A percentile compares a stretch with the other conserved stretches of the same genome.
Conservation (phyloP, 2,113 vertebrate genomes). For the Phalacrocorax carbo region DNA sequence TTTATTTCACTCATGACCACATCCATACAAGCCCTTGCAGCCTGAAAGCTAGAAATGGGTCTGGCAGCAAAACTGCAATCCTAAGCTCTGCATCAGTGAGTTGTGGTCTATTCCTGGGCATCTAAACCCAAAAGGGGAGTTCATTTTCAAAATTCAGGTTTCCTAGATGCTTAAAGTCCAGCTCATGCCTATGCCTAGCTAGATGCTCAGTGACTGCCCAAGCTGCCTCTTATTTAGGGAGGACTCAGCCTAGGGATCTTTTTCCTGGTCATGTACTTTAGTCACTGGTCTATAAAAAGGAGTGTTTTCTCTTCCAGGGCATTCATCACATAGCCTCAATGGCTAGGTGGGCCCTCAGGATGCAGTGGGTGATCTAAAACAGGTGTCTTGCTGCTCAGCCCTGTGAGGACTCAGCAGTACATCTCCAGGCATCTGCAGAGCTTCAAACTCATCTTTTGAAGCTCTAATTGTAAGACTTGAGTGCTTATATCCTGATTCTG, state of each 20-base stretch:
- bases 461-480: background rate
- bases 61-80: background rate
- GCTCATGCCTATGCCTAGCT: background rate
- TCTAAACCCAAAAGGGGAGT: background rate
- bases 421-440: background rate
- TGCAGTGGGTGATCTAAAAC: background rate
- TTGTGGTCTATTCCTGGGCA: background rate
- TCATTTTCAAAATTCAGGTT: background rate
- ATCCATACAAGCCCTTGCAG: background rate
- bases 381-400: background rate
- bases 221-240: background rate
- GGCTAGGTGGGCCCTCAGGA: background rate
- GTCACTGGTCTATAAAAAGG: background rate
- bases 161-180: background rate
- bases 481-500: background rate
- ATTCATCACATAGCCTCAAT: background rate
- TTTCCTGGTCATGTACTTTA: background rate
- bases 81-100: background rate
- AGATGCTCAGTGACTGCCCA: background rate
- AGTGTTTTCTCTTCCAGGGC: background rate
- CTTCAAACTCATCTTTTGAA: background rate
- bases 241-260: background rate
- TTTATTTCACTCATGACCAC: slow-evolving; percentile 39
- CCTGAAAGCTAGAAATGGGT: background rate
- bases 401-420: background rate